Base-by-base conservation (phyloP, 1,140 invertebrate genomes). In the Akabosia matsudoensis region DNA sequence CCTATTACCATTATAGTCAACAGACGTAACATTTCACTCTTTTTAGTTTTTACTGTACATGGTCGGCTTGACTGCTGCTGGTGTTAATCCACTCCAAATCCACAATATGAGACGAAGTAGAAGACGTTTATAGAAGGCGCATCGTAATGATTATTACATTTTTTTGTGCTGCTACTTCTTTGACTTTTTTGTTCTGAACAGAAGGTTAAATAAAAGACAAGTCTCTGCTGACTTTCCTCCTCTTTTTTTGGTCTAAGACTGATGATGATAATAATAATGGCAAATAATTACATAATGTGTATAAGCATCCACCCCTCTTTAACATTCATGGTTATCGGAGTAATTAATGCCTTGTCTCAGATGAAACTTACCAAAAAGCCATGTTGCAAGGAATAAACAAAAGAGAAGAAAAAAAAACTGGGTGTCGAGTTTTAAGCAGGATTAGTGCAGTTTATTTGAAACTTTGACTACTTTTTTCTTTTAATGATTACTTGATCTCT, bases 251-350 rank as follows among this genome's bases (percentile, higher is more conserved):
- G 24, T 30, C 61, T n/a, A 14, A 30, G 61, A 67, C 31, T 67
- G 61, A 67, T 67, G 22, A 45, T 30, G 61, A 67, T 67, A 67
- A n/a, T n/a, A n/a, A 67, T 67, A 67, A 67, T 67, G 61, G 61
- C 61, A 67, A 67, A 67, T 67, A 67, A 67, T 67, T 67, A 67
- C 31, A 67, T 67, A 67, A 67, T 10, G 37, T 45, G 18, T 67
- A 67, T 67, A 67, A 67, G 61, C 61, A 67, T 67, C 61, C 61
- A 67, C 61, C 61, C 61, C 61, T 67, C 61, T 67, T 67, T 67
- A 67, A 67, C 61, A 67, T 67, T 67, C 61, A 67, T 67, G 61
- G 61, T 67, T 67, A 67, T 67, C 61, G 31, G 61, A 30, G 61
- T 67, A 67, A 67, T 67, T 67, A 67, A 67, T 67, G 61, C 61